phyloP scores from a whole-genome alignment of 2,888 invertebrate genomes.

The Andrena flavipes region DNA sequence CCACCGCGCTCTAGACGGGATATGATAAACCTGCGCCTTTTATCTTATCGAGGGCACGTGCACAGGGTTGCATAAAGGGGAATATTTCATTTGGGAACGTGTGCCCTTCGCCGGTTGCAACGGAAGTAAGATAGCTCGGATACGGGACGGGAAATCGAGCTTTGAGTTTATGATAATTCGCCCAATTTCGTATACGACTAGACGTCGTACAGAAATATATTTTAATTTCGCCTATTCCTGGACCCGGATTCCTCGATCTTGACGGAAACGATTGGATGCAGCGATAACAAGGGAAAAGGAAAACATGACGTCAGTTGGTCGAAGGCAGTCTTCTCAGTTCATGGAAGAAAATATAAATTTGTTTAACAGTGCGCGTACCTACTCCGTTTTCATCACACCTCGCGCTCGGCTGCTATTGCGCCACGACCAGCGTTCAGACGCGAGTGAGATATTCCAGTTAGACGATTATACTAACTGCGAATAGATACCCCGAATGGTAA shows the following conservation, averaged over 20 bases:
- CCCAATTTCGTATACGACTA: neutral
- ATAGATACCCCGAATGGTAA: slow-evolving; percentile 58
- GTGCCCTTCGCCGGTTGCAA: slow-evolving; percentile 17
- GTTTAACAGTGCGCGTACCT: neutral
- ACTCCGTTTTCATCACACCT: slow-evolving; percentile 38
- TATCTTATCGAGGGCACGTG: slow-evolving; percentile 47
- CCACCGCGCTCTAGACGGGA: slow-evolving; percentile 21
- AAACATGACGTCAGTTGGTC: too few species aligned
- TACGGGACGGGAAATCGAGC: slow-evolving; percentile 31
- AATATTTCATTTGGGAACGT: slow-evolving; percentile 45
- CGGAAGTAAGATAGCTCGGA: slow-evolving; percentile 47
- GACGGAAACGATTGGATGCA: neutral
- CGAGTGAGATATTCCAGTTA: slow-evolving; percentile 54
- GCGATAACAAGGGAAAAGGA: neutral
- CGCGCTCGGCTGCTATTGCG: slow-evolving; percentile 26
- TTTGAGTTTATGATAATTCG: slow-evolving; percentile 43
- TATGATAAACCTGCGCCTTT: slow-evolving; percentile 41
- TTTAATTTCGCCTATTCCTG: slow-evolving; percentile 4
- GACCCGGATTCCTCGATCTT: neutral
- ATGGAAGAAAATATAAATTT: slow-evolving; percentile 44
- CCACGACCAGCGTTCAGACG: slow-evolving; percentile 23
- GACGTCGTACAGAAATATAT: slow-evolving; percentile 12
- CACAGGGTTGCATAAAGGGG: slow-evolving; percentile 31
- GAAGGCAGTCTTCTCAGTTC: neutral
- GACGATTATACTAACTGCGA: slow-evolving; percentile 46